These are phyloP conservation scores for Panagrolaimus sp. DNA, from an alignment of 1,140 invertebrate species.

Conservation along the genomic window DNA sequence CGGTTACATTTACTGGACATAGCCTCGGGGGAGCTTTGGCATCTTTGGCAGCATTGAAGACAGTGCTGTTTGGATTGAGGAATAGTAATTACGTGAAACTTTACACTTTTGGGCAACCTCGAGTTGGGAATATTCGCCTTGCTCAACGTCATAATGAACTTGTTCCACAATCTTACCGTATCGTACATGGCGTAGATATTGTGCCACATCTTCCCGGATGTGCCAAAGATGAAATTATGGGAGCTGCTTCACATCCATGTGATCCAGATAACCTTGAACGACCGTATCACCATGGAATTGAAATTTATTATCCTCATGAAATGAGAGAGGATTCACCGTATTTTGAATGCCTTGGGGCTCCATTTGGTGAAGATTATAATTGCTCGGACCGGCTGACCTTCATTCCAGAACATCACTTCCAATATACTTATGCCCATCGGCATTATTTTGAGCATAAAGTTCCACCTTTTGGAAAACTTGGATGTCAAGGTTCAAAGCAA, in stretches of 20 bases:
- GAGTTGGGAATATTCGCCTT: constrained; percentile 38
- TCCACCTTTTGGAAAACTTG: constrained; percentile 16
- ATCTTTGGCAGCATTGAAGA: constrained; percentile 33
- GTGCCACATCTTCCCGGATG: constrained; percentile 42
- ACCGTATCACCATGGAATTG: constrained; percentile 18
- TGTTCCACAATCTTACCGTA: constrained; percentile 41
- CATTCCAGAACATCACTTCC: constrained; percentile 30
- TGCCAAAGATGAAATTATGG: constrained; percentile 22
- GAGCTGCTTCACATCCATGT: constrained; percentile 26
- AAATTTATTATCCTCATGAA: constrained; percentile 40
- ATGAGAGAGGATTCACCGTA: constrained; percentile 28
- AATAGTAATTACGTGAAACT: constrained; percentile 31
- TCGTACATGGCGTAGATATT: constrained; percentile 40
- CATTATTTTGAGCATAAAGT: constrained; percentile 49
- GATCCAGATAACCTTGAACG: constrained; percentile 24
- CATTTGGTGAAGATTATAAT: constrained; percentile 40
- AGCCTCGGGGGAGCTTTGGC: constrained; percentile 47
- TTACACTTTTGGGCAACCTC: constrained; percentile 43
- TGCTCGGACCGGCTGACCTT: constrained; percentile 38
- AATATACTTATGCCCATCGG: constrained; percentile 42
- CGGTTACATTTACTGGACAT: constrained; percentile 47
- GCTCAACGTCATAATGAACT: constrained; percentile 37
- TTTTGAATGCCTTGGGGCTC: constrained; percentile 36
- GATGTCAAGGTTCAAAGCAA: constrained; percentile 6
- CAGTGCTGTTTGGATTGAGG: constrained; percentile 29